Conservation (phyloP, 2,888 invertebrate species). For the Saturnia japonica region DNA sequence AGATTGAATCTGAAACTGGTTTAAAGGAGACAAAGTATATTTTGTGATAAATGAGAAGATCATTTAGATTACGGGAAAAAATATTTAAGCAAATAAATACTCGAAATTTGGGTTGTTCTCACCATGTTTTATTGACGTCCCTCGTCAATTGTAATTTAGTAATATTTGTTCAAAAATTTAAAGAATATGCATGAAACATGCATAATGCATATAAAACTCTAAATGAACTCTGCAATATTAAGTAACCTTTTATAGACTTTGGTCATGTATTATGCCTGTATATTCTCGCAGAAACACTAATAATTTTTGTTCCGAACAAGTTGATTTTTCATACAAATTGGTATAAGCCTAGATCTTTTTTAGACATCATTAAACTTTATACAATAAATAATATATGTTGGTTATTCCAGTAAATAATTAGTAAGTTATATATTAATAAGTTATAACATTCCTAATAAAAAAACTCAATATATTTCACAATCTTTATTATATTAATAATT, state of each 20-base stretch:
- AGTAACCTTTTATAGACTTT: neutral
- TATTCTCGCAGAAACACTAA: neutral
- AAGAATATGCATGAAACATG: neutral
- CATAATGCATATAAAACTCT: neutral
- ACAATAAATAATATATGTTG: too few relatives aligned
- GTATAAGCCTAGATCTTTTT: too few relatives aligned
- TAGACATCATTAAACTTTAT: too few relatives aligned
- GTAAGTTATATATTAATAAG: too few relatives aligned
- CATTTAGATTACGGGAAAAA: neutral
- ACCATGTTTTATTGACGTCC: neutral
- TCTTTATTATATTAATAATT: too few relatives aligned
- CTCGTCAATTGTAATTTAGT: too few relatives aligned
- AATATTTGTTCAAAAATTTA: neutral
- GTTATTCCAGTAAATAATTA: too few relatives aligned
- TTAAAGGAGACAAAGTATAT: slow-evolving; percentile 17
- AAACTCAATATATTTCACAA: too few relatives aligned
- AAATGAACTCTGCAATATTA: neutral
- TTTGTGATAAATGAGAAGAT: neutral
- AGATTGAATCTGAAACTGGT: slow-evolving; percentile 38
- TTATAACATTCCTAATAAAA: too few relatives aligned
- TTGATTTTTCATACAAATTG: too few relatives aligned
- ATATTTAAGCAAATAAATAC: neutral
- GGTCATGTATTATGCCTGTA: neutral
- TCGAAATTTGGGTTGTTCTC: neutral
- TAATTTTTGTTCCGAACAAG: too few relatives aligned